Evolutionary conservation across 2,888 invertebrate genomes (phyloP), one percentile per base, ranked within the genome.

Genomic region (Bellardia pandia): DNA sequence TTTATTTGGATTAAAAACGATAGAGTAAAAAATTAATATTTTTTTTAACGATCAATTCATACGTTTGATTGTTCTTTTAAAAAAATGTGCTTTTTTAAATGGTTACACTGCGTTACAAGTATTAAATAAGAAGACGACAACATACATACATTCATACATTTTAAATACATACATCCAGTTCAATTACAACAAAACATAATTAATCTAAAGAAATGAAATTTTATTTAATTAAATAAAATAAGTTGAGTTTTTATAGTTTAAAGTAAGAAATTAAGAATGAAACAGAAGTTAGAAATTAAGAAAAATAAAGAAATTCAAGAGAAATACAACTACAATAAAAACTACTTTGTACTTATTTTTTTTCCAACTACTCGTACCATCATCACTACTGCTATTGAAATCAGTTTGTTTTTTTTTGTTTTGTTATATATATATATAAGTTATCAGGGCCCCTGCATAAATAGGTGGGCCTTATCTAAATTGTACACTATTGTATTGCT

Each of bases 41-140:
- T 4, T 6, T 37, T 37, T 6, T 37, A 40, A 30, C 16, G 23
- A 80, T 42, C 64, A 62, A 40, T 40, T 37, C 40, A 62, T 51
- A 51, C 16, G 9, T 45, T 45, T 11, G 8, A 11, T 45, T 68
- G 45, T 30, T 53, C 3, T n/a, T 53, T 6, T 5, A 64, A 23
- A 23, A 23, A 23, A 69, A 56, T 56, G 74, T 82, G 81, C 74
- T 45, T 62, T 72, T 71, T 79, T 72, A 3, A n/a, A 23, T 33
- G 66, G 68, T 74, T 74, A 78, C 60, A 84, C 78, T 78, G 84
- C 74, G 37, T 78, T 58, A 78, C 33, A 84, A 74, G 78, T 68
- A 13, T 69, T 2, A 77, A 56, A 33, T 40, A 45, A 71, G 7
- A 77, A 64, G n/a, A 78, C 51, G 5, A 58, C 48, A 84, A 79